Evolutionary conservation across 2,888 invertebrate genomes (phyloP).

Genomic region (Cryptocephalus primarius): DNA sequence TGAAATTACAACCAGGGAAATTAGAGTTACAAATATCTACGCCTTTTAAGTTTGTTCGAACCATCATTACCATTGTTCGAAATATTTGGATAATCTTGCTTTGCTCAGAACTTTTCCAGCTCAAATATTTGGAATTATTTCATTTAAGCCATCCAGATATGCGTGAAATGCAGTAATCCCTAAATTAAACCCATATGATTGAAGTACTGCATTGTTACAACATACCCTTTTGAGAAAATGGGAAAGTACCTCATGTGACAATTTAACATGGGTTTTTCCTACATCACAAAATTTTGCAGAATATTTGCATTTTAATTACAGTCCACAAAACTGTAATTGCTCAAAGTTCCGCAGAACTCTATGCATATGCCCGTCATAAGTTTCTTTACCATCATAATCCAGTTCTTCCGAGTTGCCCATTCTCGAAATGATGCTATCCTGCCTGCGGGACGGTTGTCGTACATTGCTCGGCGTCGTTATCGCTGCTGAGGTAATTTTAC

Average conservation of each 20-base stretch:
- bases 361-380: too few species aligned
- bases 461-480: conserved; percentile 2
- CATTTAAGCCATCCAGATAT: too few species aligned
- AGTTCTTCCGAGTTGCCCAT: conserved; percentile 50
- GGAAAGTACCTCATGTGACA: too few species aligned
- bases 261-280: too few species aligned
- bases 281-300: neutral
- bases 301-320: neutral
- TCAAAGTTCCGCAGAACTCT: neutral
- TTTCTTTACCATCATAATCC: conserved; percentile 62
- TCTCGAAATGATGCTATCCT: conserved; percentile 26
- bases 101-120: neutral
- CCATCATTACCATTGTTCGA: too few species aligned
- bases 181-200: too few species aligned
- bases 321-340: neutral
- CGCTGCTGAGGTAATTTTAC: conserved; percentile 19
- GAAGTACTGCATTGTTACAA: too few species aligned
- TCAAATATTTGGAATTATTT: neutral
- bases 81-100: neutral
- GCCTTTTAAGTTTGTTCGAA: too few species aligned
- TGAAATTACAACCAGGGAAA: conserved; percentile 35
- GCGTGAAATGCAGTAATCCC: too few species aligned
- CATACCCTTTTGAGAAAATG: too few species aligned
- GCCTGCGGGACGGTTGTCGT: conserved; percentile 24
- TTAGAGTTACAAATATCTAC: too few species aligned